These are phyloP conservation scores for Lysandra coridon DNA, from an alignment of 2,888 invertebrate species.

Conservation along the genomic window DNA sequence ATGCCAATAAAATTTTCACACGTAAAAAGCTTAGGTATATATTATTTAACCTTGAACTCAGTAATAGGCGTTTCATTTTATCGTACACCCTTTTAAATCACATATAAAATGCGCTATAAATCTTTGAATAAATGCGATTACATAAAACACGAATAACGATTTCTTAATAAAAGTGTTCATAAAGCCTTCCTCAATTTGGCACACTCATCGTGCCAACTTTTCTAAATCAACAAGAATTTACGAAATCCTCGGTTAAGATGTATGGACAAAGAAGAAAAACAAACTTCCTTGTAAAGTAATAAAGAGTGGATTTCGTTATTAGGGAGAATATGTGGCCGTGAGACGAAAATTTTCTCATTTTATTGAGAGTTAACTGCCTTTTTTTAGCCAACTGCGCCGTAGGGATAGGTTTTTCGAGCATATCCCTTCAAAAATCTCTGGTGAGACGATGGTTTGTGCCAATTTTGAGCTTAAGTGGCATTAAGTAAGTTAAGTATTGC, in stretches of 20 bases:
- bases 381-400: background rate
- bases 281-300: constrained; percentile 17
- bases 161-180: background rate
- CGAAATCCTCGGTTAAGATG: background rate
- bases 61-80: background rate
- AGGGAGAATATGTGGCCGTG: background rate
- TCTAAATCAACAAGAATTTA: constrained; percentile 10
- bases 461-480: background rate
- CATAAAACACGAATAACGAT: constrained; percentile 4
- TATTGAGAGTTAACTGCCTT: background rate
- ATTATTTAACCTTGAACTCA: background rate
- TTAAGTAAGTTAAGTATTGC: background rate
- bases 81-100: background rate
- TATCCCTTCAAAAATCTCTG: background rate
- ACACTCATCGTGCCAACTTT: constrained; percentile 21
- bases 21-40: background rate
- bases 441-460: background rate
- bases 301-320: background rate
- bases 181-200: background rate
- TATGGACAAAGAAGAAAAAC: constrained; percentile 21
- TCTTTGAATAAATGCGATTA: constrained; percentile 1
- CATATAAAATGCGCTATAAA: background rate
- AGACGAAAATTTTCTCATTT: background rate
- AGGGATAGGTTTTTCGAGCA: background rate
- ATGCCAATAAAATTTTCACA: background rate